Evolutionary conservation across 2,888 invertebrate genomes (phyloP).

Genomic region (Stenodera caucasica): DNA sequence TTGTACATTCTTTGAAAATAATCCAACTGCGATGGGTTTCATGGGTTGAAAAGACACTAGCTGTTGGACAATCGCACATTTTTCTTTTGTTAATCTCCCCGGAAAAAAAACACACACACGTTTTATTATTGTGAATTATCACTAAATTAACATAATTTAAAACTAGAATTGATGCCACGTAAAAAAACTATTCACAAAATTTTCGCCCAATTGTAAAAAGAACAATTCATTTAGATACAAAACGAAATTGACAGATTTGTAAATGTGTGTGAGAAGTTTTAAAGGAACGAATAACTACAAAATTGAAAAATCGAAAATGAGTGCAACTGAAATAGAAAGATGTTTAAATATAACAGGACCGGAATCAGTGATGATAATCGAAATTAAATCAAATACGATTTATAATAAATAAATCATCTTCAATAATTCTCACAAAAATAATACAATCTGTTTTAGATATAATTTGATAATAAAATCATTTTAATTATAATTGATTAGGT

Average conservation of each 20-base stretch:
- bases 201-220: too few species aligned
- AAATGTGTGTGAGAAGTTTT: too few species aligned
- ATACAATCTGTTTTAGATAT: too few species aligned
- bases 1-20: constrained; percentile 68
- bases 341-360: constrained; percentile 24
- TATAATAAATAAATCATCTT: too few species aligned
- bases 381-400: too few species aligned
- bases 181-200: not conserved
- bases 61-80: constrained; percentile 64
- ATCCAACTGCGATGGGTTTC: constrained; percentile 77
- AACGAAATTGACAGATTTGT: not conserved
- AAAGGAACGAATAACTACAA: not conserved
- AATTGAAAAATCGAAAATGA: constrained; percentile 8
- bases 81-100: constrained; percentile 25
- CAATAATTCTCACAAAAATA: too few species aligned
- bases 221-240: too few species aligned
- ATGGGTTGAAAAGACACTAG: constrained; percentile 64
- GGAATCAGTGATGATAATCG: not conserved
- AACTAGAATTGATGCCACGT: not conserved
- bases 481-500: not conserved
- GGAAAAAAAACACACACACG: too few species aligned
- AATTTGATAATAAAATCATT: too few species aligned
- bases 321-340: constrained; percentile 35
- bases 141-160: too few species aligned
- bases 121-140: too few species aligned